phyloP scores from a whole-genome alignment of 1,140 invertebrate genomes.

The Orchesella cincta region DNA sequence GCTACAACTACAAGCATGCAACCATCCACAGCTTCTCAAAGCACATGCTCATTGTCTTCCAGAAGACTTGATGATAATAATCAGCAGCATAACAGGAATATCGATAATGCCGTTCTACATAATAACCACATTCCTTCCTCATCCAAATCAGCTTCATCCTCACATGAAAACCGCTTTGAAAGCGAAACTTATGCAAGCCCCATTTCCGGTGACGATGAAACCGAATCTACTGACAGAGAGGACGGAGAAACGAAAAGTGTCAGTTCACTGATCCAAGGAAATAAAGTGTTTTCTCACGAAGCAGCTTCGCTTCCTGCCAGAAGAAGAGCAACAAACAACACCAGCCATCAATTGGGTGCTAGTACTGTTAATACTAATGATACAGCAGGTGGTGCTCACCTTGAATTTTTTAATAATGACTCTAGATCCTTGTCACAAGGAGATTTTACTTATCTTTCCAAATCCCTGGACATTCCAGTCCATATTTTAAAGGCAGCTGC shows the following conservation, averaged over 20 bases:
- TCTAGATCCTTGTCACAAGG: not conserved
- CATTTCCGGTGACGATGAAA: not conserved
- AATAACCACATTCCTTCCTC: not conserved
- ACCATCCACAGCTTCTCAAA: not conserved
- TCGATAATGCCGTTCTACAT: not conserved
- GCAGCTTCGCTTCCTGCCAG: constrained; percentile 31
- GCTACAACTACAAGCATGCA: no score
- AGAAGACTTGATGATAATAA: not conserved
- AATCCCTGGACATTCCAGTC: not conserved
- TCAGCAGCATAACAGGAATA: not conserved
- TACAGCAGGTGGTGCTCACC: not conserved
- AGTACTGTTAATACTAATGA: no score
- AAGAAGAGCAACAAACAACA: not conserved
- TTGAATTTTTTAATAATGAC: not conserved
- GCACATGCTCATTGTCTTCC: not conserved
- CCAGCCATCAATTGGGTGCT: not conserved
- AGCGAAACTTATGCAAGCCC: not conserved
- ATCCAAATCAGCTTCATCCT: not conserved
- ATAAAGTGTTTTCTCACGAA: constrained; percentile 31
- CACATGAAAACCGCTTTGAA: not conserved
- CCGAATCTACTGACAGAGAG: not conserved
- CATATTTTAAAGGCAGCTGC: not conserved
- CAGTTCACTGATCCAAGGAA: not conserved
- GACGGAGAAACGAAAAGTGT: not conserved
- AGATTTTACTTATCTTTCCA: not conserved